A percentile compares a stretch with the other conserved stretches of the same genome.
Conservation (phyloP, 2,113 vertebrate genomes). For the Pollimyrus isidori region DNA sequence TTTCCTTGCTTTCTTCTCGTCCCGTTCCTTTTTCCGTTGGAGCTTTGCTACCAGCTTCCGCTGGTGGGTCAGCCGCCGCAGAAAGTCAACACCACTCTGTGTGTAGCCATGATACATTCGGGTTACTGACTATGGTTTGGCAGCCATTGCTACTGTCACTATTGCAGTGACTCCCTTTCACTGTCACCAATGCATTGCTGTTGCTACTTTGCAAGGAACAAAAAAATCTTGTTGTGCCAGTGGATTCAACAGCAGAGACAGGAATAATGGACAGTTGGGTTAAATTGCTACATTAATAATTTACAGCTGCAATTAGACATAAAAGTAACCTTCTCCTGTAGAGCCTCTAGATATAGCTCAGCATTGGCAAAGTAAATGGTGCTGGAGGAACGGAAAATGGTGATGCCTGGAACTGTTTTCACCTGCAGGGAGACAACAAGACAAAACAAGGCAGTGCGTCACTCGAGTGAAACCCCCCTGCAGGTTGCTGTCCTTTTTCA, state of each 20-base stretch:
- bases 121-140: neutral
- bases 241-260: neutral
- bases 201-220: neutral
- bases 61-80: slow-evolving; percentile 76
- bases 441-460: neutral
- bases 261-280: neutral
- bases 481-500: neutral
- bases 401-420: slow-evolving; percentile 77
- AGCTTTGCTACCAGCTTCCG: slow-evolving; percentile 74
- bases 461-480: neutral
- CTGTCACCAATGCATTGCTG: neutral
- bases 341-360: slow-evolving; percentile 76
- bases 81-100: slow-evolving; percentile 78
- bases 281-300: neutral
- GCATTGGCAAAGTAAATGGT: slow-evolving; percentile 94
- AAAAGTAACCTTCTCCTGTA: slow-evolving; percentile 75
- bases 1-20: slow-evolving; percentile 63
- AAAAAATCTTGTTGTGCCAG: neutral
- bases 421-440: slow-evolving; percentile 57
- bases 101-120: neutral
- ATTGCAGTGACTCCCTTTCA: neutral
- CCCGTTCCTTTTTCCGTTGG: slow-evolving; percentile 63
- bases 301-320: neutral
- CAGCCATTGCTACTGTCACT: neutral
- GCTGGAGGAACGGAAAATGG: slow-evolving; percentile 83